Evolutionary conservation across 2,888 invertebrate genomes (phyloP).

Genomic region (Oscheius onirici): DNA sequence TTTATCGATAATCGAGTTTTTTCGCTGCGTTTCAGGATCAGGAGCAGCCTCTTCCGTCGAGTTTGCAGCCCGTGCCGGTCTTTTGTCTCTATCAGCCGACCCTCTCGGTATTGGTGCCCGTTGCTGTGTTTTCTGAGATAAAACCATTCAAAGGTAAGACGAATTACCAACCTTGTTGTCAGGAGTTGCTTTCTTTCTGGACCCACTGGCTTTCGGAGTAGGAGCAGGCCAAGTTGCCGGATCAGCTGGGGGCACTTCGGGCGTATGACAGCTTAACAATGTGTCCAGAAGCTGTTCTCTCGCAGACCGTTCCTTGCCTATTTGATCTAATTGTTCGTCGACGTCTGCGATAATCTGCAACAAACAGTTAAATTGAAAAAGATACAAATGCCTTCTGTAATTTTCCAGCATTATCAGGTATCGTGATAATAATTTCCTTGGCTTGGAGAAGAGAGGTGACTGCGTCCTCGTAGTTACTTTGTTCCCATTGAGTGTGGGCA

Average conservation of each 20-base stretch:
- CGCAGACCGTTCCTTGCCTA: not conserved
- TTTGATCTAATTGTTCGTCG: not conserved
- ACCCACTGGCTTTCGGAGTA: not conserved
- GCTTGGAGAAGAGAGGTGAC: too few relatives aligned
- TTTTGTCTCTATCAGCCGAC: not conserved
- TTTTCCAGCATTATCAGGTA: too few relatives aligned
- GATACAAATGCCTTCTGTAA: too few relatives aligned
- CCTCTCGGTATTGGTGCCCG: not conserved
- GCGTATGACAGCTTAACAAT: not conserved
- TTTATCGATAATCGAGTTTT: conserved; percentile 1
- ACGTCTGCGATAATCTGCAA: not conserved
- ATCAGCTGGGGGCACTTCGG: conserved; percentile 23
- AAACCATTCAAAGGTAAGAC: not conserved
- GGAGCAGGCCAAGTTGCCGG: conserved; percentile 6
- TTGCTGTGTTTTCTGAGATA: not conserved
- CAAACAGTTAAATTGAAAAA: too few relatives aligned
- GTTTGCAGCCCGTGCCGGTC: not conserved
- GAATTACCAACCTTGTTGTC: not conserved
- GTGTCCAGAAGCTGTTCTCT: not conserved
- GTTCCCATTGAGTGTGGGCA: too few relatives aligned
- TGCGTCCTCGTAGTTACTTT: too few relatives aligned
- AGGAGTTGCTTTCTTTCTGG: conserved; percentile 6
- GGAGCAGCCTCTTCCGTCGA: not conserved
- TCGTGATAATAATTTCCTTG: too few relatives aligned
- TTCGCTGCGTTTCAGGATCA: not conserved